phyloP scores from a whole-genome alignment of 2,113 vertebrate genomes.

The Stictonetta naevosa region DNA sequence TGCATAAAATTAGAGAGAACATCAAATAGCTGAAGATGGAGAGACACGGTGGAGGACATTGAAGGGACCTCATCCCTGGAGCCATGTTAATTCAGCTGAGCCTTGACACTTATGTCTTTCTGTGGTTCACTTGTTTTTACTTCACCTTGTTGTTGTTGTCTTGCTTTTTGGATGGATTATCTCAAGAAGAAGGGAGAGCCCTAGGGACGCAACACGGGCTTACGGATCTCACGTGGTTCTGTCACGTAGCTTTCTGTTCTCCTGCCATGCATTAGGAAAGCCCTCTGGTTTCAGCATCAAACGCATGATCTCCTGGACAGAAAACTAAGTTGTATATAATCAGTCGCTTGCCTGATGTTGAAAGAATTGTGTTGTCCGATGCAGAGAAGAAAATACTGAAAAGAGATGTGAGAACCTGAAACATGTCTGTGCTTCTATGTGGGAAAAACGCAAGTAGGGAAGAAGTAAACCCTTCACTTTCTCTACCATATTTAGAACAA shows the following conservation, averaged over 20 bases:
- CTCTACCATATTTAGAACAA: not conserved
- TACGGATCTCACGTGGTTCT: not conserved
- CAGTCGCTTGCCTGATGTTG: not conserved
- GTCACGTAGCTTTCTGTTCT: accelerated
- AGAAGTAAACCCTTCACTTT: not conserved
- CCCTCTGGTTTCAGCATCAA: not conserved
- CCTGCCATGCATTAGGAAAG: not conserved
- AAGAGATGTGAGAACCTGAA: not conserved
- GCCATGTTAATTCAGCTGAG: not conserved
- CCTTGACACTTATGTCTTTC: not conserved
- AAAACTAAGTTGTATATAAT: not conserved
- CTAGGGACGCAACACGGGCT: not conserved
- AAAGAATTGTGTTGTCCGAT: not conserved
- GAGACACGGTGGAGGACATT: not conserved
- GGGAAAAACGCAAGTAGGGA: not conserved
- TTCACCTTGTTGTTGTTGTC: accelerated
- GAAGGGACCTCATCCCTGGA: not conserved
- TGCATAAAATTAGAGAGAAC: not conserved
- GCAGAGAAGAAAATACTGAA: not conserved
- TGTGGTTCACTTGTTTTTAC: not conserved
- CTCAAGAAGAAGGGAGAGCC: not conserved
- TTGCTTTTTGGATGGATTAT: not conserved
- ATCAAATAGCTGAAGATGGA: not conserved
- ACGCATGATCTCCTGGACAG: not conserved
- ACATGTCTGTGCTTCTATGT: not conserved